Evolutionary conservation across 1,140 invertebrate species (phyloP).

Genomic region (Reticulitermes speratus): DNA sequence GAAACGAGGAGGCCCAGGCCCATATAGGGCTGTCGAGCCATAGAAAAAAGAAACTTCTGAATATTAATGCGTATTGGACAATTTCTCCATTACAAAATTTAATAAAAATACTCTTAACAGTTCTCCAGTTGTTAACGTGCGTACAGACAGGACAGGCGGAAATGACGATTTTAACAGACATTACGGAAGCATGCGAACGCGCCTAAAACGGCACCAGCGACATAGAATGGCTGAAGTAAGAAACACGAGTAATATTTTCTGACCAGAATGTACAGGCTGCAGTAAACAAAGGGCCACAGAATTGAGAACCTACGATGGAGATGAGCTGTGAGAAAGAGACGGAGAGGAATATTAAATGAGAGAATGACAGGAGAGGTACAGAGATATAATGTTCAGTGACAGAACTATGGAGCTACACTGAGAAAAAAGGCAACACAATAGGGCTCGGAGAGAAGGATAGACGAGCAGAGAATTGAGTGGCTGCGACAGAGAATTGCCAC

Average conservation of each 20-base stretch:
- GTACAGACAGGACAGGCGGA: no score
- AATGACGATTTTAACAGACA: no score
- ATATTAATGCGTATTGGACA: no score
- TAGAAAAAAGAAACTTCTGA: no score
- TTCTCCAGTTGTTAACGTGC: no score
- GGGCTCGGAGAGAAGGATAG: background rate
- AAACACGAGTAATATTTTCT: background rate
- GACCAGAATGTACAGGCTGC: background rate
- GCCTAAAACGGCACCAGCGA: no score
- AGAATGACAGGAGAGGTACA: background rate
- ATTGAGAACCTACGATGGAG: background rate
- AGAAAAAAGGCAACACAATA: background rate
- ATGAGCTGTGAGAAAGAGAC: background rate
- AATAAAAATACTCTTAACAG: no score
- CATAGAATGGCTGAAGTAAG: no score
- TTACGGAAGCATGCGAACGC: no score
- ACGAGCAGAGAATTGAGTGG: background rate
- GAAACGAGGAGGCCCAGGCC: no score
- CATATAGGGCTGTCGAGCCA: no score
- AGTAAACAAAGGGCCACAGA: conserved; percentile 8
- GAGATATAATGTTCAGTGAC: background rate
- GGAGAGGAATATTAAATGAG: background rate
- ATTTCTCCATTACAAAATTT: no score
- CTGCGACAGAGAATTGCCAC: background rate
- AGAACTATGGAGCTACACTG: background rate